Percentiles rank a stretch among this genome's conserved stretches.
Conservation (phyloP, 2,797 vertebrate species). For the Sternarchorhynchus goeldii region DNA sequence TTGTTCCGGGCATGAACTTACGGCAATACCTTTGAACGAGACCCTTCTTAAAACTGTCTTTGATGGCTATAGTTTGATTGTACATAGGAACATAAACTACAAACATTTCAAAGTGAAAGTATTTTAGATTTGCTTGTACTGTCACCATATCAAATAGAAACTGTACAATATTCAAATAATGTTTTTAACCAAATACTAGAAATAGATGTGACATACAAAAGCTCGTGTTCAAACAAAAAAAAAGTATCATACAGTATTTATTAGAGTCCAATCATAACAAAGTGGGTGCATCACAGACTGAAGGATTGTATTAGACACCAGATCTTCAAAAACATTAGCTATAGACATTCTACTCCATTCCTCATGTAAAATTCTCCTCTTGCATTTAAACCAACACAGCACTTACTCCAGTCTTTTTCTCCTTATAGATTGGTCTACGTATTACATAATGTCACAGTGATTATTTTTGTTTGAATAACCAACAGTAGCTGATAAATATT, state of each 20-base stretch:
- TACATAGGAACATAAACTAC: slow-evolving; percentile 75
- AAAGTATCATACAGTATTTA: slow-evolving; percentile 64
- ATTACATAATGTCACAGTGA: slow-evolving; percentile 44
- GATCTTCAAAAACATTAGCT: slow-evolving; percentile 28
- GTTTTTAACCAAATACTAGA: slow-evolving; percentile 81
- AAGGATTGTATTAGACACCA: slow-evolving; percentile 52
- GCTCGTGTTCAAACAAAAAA: slow-evolving; percentile 75
- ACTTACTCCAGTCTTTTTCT: slow-evolving; percentile 49
- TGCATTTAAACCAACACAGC: slow-evolving; percentile 56
- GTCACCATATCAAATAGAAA: slow-evolving; percentile 53
- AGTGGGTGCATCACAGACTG: slow-evolving; percentile 53
- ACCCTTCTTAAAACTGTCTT: slow-evolving; percentile 51
- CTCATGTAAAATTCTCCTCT: slow-evolving; percentile 60
- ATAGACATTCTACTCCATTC: slow-evolving; percentile 28
- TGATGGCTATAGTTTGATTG: slow-evolving; percentile 63
- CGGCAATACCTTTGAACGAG: slow-evolving; percentile 75
- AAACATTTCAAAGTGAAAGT: slow-evolving; percentile 60
- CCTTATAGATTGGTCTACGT: slow-evolving; percentile 37
- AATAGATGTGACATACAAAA: slow-evolving; percentile 78
- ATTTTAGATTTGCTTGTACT: slow-evolving; percentile 58
- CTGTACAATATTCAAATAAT: slow-evolving; percentile 64
- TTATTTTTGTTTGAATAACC: slow-evolving; percentile 54
- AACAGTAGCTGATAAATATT: slow-evolving; percentile 49
- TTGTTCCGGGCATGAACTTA: slow-evolving; percentile 67
- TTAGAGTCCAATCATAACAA: slow-evolving; percentile 62